Conservation (phyloP, 2,797 vertebrate genomes). For the Enteromius afrohamiltoni region DNA sequence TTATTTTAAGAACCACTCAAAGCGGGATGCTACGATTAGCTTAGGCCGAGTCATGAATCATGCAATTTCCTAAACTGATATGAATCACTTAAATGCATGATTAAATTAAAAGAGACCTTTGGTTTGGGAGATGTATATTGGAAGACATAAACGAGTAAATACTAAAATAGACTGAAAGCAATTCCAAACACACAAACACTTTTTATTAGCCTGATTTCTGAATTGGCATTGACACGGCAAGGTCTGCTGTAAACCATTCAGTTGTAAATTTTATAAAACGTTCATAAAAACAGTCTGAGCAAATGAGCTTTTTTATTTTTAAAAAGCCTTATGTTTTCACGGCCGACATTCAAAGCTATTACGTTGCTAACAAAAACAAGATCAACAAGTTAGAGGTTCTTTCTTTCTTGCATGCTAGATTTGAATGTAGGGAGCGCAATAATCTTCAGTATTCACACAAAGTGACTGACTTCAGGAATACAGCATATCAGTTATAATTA, state of each 20-base stretch:
- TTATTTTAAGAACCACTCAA: conserved; percentile 24
- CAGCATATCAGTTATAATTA: no score
- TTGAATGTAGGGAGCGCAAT: neutral
- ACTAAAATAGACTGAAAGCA: neutral
- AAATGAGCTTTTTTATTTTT: conserved; percentile 25
- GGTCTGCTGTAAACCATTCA: conserved; percentile 14
- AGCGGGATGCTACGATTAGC: neutral
- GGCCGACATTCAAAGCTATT: neutral
- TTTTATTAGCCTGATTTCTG: conserved; percentile 2
- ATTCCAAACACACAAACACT: neutral
- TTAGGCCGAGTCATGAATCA: neutral
- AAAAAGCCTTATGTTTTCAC: neutral
- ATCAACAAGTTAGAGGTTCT: neutral
- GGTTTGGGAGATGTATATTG: neutral
- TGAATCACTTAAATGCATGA: neutral
- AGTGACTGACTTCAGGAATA: neutral
- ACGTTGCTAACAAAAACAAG: neutral
- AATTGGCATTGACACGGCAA: conserved; percentile 36
- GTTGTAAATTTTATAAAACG: conserved; percentile 38
- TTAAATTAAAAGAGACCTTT: neutral
- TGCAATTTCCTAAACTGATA: neutral
- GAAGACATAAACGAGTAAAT: neutral
- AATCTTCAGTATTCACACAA: neutral
- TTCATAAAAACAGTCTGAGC: conserved; percentile 56
- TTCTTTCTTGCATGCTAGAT: neutral